phyloP scores from a whole-genome alignment of 53 echinoderm and acorn worm genomes.

The Echinometra lucunter region DNA sequence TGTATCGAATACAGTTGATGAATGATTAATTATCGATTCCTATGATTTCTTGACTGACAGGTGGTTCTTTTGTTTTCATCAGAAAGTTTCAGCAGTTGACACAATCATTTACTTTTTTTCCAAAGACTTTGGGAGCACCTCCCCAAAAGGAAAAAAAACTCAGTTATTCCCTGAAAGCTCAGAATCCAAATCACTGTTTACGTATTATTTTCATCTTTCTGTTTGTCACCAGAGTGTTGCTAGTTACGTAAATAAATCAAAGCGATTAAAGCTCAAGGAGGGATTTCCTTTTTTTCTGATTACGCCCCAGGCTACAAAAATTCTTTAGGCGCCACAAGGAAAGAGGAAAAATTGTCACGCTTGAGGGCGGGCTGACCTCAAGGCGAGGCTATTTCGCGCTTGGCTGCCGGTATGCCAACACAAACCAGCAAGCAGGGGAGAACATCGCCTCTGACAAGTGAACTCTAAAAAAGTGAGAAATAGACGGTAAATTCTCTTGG shows the following conservation, averaged over 20 bases:
- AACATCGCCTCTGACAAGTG: not conserved
- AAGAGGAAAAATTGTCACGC: not conserved
- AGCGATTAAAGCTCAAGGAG: not conserved
- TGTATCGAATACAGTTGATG: too few species aligned
- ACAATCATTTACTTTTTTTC: too few species aligned
- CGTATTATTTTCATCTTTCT: too few species aligned
- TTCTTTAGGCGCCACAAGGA: not conserved
- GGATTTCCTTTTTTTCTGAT: not conserved
- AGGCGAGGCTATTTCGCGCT: constrained; percentile 20
- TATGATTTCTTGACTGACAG: too few species aligned
- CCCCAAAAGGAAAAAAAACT: too few species aligned
- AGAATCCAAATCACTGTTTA: too few species aligned
- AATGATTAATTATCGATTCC: too few species aligned
- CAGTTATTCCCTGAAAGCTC: too few species aligned
- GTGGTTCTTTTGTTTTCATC: too few species aligned
- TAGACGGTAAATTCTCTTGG: not conserved
- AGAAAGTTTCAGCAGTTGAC: too few species aligned
- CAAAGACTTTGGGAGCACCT: too few species aligned
- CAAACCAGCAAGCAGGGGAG: not conserved
- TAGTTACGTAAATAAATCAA: not conserved
- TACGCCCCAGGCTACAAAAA: not conserved
- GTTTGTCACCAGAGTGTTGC: not conserved
- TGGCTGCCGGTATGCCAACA: constrained; percentile 12
- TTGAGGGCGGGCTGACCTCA: not conserved
- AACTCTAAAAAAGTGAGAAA: not conserved